Evolutionary conservation across 2,797 vertebrate genomes (phyloP).

Genomic region (Thaleichthys pacificus): DNA sequence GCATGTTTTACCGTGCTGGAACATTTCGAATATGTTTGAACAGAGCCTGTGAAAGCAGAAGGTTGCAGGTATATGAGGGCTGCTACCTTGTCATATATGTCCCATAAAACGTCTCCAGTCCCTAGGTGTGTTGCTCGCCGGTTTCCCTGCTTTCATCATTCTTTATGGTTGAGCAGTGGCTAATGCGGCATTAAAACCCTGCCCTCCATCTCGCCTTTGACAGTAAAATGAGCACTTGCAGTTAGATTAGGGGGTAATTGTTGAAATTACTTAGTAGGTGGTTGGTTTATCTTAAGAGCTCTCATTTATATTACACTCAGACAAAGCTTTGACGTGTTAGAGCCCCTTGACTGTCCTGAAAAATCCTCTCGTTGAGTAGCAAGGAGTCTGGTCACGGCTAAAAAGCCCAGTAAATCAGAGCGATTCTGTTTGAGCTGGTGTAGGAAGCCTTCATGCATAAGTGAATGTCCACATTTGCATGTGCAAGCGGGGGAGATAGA

Average conservation of each 20-base stretch:
- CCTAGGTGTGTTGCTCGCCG: constrained; percentile 47
- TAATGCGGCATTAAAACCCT: constrained; percentile 69
- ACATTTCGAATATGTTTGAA: constrained; percentile 38
- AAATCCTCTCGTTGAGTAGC: neutral
- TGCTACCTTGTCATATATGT: constrained; percentile 42
- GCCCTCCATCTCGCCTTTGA: constrained; percentile 51
- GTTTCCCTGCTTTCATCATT: constrained; percentile 44
- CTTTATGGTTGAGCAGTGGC: constrained; percentile 59
- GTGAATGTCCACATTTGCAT: constrained; percentile 25
- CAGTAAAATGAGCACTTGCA: constrained; percentile 58
- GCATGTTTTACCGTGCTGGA: constrained; percentile 31
- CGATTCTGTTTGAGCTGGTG: neutral
- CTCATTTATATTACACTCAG: constrained; percentile 41
- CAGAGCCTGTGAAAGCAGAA: constrained; percentile 20
- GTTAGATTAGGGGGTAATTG: constrained; percentile 55
- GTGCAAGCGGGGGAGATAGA: constrained; percentile 13
- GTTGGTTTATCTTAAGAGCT: constrained; percentile 19
- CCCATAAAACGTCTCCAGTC: constrained; percentile 50
- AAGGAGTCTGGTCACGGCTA: constrained; percentile 1
- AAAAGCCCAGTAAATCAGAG: constrained; percentile 5
- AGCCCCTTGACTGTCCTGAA: constrained; percentile 3
- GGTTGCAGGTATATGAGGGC: constrained; percentile 17
- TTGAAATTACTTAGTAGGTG: constrained; percentile 56
- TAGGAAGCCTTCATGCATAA: neutral
- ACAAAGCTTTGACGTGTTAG: constrained; percentile 17